A percentile compares a stretch with the other conserved stretches of the same genome.
These are phyloP conservation scores for Drosophila funebris DNA, from an alignment of 1,140 invertebrate genomes.

Conservation along the genomic window DNA sequence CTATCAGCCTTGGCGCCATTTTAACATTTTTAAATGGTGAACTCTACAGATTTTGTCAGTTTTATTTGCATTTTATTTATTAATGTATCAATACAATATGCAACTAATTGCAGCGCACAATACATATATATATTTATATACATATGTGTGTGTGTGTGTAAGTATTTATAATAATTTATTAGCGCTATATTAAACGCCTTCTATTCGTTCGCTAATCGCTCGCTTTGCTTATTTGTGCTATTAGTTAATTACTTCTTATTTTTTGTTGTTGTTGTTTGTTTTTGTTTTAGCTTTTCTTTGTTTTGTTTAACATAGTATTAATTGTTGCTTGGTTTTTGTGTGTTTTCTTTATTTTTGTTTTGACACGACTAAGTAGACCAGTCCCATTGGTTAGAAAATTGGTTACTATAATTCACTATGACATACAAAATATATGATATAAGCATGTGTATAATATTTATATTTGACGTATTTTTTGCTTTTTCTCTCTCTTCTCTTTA, in stretches of 20 bases:
- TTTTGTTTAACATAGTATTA: constrained; percentile 26
- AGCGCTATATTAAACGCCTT: constrained; percentile 45
- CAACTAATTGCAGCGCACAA: constrained; percentile 22
- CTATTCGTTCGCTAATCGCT: constrained; percentile 43
- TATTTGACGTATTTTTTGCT: constrained; percentile 13
- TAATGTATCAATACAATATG: constrained; percentile 40
- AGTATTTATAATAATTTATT: constrained; percentile 67
- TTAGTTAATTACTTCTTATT: constrained; percentile 14
- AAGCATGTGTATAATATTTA: no score
- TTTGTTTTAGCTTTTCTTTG: constrained; percentile 27
- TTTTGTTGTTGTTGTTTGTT: constrained; percentile 17
- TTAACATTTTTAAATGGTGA: background rate
- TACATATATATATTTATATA: constrained; percentile 15
- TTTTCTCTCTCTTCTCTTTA: background rate
- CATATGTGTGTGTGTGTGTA: constrained; percentile 14
- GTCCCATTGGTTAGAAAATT: constrained; percentile 81
- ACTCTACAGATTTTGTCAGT: constrained; percentile 2
- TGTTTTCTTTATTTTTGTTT: constrained; percentile 37
- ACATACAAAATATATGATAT: constrained; percentile 32
- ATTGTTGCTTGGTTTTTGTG: constrained; percentile 16
- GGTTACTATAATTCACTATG: constrained; percentile 74
- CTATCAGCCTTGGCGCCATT: background rate
- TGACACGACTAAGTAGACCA: constrained; percentile 80
- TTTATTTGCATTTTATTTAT: constrained; percentile 43
- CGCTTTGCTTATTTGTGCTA: constrained; percentile 45